Evolutionary conservation across 1,140 invertebrate genomes (phyloP).

Genomic region (Eriocheir sinensis): DNA sequence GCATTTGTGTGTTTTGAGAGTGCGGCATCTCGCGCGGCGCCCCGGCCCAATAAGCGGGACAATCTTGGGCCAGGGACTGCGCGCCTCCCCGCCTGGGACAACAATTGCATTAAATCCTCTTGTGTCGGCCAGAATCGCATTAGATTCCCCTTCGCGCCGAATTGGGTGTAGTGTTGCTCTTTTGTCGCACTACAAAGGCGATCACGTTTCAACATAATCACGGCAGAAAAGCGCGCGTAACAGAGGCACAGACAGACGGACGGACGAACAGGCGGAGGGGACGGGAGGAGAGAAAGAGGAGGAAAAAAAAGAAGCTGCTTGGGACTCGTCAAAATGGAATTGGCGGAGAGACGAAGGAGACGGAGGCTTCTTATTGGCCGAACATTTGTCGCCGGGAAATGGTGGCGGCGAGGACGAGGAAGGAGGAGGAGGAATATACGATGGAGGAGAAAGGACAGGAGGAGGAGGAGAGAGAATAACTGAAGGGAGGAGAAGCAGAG

Average conservation of each 20-base stretch:
- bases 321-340: conserved; percentile 73
- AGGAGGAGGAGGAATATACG: background rate
- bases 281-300: too few relatives aligned
- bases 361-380: conserved; percentile 51
- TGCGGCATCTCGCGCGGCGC: conserved; percentile 25
- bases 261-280: background rate
- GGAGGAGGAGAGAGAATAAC: background rate
- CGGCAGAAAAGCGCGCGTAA: conserved; percentile 75
- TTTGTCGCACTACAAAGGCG: conserved; percentile 77
- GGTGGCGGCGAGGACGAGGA: conserved; percentile 4
- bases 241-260: conserved; percentile 52
- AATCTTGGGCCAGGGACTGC: conserved; percentile 70
- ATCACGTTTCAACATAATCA: conserved; percentile 78
- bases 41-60: conserved; percentile 71
- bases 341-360: conserved; percentile 61
- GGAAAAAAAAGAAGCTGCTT: conserved; percentile 27
- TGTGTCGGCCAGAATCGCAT: conserved; percentile 77
- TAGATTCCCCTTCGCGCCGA: conserved; percentile 77
- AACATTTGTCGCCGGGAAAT: conserved; percentile 66
- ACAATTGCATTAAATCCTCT: conserved; percentile 78
- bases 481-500: background rate
- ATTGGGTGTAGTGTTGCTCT: conserved; percentile 77
- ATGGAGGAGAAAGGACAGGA: background rate
- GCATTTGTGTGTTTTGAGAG: conserved; percentile 53
- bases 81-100: conserved; percentile 75